Evolutionary conservation across 2,113 vertebrate genomes (phyloP).

Genomic region (Beaufortia kweichowensis): DNA sequence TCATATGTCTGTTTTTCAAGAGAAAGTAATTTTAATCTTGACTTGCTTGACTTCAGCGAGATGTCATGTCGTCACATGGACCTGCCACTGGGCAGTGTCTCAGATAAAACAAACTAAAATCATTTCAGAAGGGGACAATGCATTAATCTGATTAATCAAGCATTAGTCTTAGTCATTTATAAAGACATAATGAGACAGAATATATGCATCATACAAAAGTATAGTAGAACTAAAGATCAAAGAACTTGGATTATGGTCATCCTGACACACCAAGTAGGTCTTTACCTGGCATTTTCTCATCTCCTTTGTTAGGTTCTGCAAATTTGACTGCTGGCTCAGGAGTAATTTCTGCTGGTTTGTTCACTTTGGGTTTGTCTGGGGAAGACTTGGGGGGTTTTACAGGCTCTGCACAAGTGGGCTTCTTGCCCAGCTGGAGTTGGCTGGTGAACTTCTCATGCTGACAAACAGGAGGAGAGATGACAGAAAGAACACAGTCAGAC

Average conservation of each 20-base stretch:
- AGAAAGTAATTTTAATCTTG: neutral
- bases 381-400: constrained; percentile 78
- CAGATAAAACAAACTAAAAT: constrained; percentile 17
- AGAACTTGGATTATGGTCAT: too few species aligned
- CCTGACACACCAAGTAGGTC: neutral
- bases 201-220: neutral
- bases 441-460: constrained; percentile 99
- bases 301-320: constrained; percentile 78
- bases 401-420: constrained; percentile 78
- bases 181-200: neutral
- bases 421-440: constrained; percentile 91
- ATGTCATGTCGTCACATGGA: neutral
- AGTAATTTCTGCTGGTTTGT: constrained; percentile 68
- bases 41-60: neutral
- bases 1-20: neutral
- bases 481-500: constrained; percentile 6
- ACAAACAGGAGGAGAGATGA: constrained; percentile 39
- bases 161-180: neutral
- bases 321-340: constrained; percentile 74
- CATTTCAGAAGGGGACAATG: neutral
- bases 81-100: neutral
- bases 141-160: neutral
- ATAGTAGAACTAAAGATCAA: neutral
- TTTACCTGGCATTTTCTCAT: constrained; percentile 85
- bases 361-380: constrained; percentile 69